Conservation (phyloP, 2,113 vertebrate genomes). For the Reinhardtius hippoglossoides region DNA sequence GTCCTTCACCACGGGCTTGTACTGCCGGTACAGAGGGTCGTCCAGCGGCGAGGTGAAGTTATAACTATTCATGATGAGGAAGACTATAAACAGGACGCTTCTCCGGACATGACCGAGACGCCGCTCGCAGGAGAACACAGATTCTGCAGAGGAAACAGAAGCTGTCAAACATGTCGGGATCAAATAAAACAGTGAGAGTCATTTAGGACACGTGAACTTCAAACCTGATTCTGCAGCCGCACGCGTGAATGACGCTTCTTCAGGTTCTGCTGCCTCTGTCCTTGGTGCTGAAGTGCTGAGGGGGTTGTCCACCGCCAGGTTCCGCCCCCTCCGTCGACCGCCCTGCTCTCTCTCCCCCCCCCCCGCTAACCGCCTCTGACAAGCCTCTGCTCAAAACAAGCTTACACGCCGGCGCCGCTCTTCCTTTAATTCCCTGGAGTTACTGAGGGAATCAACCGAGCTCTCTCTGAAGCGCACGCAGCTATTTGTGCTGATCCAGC, state of each 20-base stretch:
- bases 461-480: background rate
- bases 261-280: constrained; percentile 32
- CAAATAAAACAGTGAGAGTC: too few relatives aligned
- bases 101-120: background rate
- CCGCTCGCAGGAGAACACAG: background rate
- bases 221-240: too few relatives aligned
- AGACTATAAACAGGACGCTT: background rate
- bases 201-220: too few relatives aligned
- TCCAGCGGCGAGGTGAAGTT: constrained; percentile 65
- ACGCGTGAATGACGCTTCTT: too few relatives aligned
- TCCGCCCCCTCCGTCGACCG: constrained; percentile 35
- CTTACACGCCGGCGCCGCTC: background rate
- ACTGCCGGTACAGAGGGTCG: constrained; percentile 81
- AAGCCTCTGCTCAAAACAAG: constrained; percentile 1
- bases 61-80: constrained; percentile 49
- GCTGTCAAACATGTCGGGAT: background rate
- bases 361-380: background rate
- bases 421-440: constrained; percentile 36
- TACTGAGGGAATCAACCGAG: constrained; percentile 16
- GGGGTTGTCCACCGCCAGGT: background rate
- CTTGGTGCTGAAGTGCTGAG: constrained; percentile 56
- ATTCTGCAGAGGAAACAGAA: too few relatives aligned
- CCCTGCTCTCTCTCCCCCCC: background rate
- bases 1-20: constrained; percentile 76
- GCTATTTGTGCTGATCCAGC: background rate